Percentiles rank a stretch among this genome's conserved stretches.
Evolutionary conservation across 2,888 invertebrate genomes (phyloP).

Genomic region (Apamea epomidion): DNA sequence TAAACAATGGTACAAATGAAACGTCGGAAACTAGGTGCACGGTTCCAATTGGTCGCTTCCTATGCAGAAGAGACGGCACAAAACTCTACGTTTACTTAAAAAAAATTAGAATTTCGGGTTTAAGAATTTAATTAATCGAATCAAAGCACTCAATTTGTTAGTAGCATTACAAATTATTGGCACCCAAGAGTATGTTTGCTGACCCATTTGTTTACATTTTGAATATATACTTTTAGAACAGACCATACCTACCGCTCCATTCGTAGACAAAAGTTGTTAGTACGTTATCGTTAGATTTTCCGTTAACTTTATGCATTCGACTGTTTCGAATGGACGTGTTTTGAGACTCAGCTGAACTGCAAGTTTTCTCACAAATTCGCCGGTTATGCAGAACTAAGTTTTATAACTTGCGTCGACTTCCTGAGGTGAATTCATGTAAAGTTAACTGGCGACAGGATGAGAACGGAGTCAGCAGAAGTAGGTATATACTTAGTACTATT

Average conservation of each 20-base stretch:
- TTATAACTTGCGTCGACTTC: constrained; percentile 1
- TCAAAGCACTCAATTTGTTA: not conserved
- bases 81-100: no score
- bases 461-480: not conserved
- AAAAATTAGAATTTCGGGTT: not conserved
- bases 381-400: constrained; percentile 24
- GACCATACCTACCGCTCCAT: not conserved
- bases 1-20: no score
- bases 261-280: not conserved
- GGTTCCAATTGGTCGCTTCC: not conserved
- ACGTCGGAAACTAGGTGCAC: no score
- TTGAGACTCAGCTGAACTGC: not conserved
- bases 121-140: not conserved
- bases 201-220: not conserved
- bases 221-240: not conserved
- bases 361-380: constrained; percentile 22
- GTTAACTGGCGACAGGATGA: constrained; percentile 4
- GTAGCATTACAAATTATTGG: no score
- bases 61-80: not conserved
- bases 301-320: not conserved
- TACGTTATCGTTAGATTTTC: not conserved
- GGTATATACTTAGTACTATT: not conserved
- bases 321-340: constrained; percentile 22
- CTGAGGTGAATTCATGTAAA: not conserved
- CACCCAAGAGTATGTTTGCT: not conserved